Base-by-base conservation (phyloP, 2,888 invertebrate genomes). In the Melipona bicolor region DNA sequence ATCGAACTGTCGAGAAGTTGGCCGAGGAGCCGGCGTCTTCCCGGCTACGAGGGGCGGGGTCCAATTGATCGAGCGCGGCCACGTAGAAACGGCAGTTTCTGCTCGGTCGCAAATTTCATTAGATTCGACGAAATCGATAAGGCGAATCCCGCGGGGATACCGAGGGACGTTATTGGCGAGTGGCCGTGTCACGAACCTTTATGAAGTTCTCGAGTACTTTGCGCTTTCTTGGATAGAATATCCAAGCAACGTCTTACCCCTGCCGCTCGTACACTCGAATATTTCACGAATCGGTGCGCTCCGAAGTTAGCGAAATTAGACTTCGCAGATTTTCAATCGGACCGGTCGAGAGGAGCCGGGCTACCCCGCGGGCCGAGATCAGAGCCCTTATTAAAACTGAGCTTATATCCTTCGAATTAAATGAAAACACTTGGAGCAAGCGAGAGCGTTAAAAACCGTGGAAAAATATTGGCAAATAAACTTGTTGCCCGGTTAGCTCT, bases 111-210 rank as follows among this genome's bases (percentile, higher is more conserved):
- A 77, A 81, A 81, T 81, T 77, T 81, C 78, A 85, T 85, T 81
- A 85, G 69, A 72, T 70, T 85, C 81, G 50, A 70, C 21, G 73
- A 78, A 85, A 85, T 49, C 79, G 79, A 84, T 85, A 81, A 85
- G 70, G 69, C 36, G 70, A 70, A 69, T 74, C 73, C 65, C 59
- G 32, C 21, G 32, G 76, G 70, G 70, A 73, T 76, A 79, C 78
- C 64, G 76, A 32, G 82, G 9, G 56, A 13, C 19, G 27, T 68
- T 81, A 87, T 87, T 79, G 85, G 43, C 74, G n/a, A 56, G 65
- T 17, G 71, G 70, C 36, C 76, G 73, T 84, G 77, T 76, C 77
- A 67, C 73, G 83, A 76, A 70, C 87, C 78, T 65, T 84, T 87
- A 87, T 87, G 80, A 80, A 84, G 76, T 76, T 72, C 76, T 82